Conservation (phyloP, 2,797 vertebrate species). For the Phrynocephalus vlangalii region DNA sequence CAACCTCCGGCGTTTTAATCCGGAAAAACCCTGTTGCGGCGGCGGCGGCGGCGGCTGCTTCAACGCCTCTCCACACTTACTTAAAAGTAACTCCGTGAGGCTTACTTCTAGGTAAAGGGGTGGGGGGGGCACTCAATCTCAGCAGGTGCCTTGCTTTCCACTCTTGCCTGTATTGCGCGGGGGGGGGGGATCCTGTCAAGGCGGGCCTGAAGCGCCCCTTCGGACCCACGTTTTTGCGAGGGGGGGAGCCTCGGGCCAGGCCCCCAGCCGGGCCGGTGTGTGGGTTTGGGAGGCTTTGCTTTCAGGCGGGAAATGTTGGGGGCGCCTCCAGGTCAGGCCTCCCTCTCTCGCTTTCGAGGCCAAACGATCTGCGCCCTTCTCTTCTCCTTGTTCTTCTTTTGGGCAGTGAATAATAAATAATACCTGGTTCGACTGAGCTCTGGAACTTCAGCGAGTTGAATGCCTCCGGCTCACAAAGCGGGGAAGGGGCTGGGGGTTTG, state of each 20-base stretch:
- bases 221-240: not conserved
- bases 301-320: not conserved
- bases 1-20: no score
- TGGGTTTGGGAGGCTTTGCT: not conserved
- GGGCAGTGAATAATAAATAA: no score
- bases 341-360: no score
- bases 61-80: not conserved
- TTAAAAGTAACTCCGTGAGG: not conserved
- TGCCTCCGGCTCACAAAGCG: slow-evolving; percentile 57
- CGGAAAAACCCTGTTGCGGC: not conserved
- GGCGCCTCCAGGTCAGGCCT: no score
- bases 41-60: no score
- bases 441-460: slow-evolving; percentile 59
- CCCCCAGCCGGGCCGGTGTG: no score
- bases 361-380: not conserved
- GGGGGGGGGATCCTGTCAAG: not conserved
- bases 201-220: not conserved
- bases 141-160: no score
- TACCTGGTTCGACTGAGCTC: not conserved
- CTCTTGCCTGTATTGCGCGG: no score
- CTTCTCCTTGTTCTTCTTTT: not conserved
- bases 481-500: not conserved
- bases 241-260: no score
- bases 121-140: no score
- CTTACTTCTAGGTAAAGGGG: not conserved